Evolutionary conservation across 1,140 invertebrate genomes (phyloP).

Genomic region (Saxidomus purpurata): DNA sequence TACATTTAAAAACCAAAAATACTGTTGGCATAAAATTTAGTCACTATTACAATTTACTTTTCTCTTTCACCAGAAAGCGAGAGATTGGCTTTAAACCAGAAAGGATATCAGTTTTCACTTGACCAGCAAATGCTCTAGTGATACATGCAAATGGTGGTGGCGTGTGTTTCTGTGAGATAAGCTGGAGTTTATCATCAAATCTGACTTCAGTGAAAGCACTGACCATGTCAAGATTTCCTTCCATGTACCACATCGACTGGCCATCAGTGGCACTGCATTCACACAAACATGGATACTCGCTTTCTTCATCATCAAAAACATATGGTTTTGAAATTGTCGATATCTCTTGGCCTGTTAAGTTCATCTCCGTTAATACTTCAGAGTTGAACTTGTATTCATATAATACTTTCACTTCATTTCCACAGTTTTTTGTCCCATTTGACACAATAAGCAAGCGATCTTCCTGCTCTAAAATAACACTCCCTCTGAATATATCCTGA

Average conservation of each 20-base stretch:
- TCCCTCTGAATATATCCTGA: constrained; percentile 48
- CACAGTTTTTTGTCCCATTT: constrained; percentile 53
- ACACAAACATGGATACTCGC: constrained; percentile 45
- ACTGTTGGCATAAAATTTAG: too few relatives aligned
- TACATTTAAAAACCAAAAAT: too few relatives aligned
- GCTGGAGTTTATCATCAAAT: not conserved
- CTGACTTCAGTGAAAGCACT: constrained; percentile 35
- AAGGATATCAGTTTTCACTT: constrained; percentile 13
- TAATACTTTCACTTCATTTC: constrained; percentile 25
- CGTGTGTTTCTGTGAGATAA: not conserved
- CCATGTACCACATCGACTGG: constrained; percentile 51
- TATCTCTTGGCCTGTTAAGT: not conserved
- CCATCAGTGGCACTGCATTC: constrained; percentile 40
- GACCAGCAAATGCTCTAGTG: constrained; percentile 52
- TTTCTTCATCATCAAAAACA: constrained; percentile 42
- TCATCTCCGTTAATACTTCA: not conserved
- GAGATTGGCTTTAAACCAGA: constrained; percentile 31
- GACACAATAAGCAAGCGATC: constrained; percentile 45
- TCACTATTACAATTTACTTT: not conserved
- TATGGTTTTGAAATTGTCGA: constrained; percentile 26
- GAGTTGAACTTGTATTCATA: constrained; percentile 61
- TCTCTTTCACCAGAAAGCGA: constrained; percentile 27
- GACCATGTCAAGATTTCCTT: constrained; percentile 56
- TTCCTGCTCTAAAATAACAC: constrained; percentile 31
- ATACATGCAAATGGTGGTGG: constrained; percentile 58